Conservation (phyloP, 2,113 vertebrate genomes). For the Apodemus sylvaticus region DNA sequence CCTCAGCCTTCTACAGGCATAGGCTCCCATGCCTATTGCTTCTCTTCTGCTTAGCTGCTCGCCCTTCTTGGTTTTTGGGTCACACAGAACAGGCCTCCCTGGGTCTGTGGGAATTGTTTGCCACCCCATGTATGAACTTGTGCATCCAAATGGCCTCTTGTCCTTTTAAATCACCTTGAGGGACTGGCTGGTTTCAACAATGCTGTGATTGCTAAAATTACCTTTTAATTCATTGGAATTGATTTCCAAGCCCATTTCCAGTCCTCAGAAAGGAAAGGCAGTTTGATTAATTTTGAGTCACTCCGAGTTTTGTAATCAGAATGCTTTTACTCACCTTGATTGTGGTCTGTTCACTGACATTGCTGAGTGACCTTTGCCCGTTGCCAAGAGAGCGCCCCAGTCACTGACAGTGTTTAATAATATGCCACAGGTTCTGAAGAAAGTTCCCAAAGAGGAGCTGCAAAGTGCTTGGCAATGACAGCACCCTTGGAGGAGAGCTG, state of each 20-base stretch:
- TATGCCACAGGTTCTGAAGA: constrained; percentile 48
- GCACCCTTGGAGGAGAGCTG: not conserved
- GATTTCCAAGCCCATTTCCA: constrained; percentile 40
- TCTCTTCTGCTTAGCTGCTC: not conserved
- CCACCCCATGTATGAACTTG: not conserved
- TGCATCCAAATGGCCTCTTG: not conserved
- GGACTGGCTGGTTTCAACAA: not conserved
- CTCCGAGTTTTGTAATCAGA: not conserved
- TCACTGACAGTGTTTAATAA: not conserved
- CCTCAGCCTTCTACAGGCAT: not conserved
- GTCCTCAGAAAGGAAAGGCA: not conserved
- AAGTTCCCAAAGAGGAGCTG: constrained; percentile 23
- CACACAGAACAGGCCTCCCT: not conserved
- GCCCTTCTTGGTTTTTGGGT: not conserved
- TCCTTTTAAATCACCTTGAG: not conserved
- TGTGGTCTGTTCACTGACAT: constrained; percentile 12
- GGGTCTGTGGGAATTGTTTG: not conserved
- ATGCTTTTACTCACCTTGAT: constrained; percentile 4
- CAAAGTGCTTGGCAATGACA: constrained; percentile 25
- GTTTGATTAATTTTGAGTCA: not conserved
- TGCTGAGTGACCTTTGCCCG: constrained; percentile 51
- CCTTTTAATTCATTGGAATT: constrained; percentile 35
- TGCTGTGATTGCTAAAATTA: constrained; percentile 30
- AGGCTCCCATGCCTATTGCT: not conserved
- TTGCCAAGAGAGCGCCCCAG: not conserved